phyloP scores from a whole-genome alignment of 2,113 vertebrate genomes.

The Mobula birostris region DNA sequence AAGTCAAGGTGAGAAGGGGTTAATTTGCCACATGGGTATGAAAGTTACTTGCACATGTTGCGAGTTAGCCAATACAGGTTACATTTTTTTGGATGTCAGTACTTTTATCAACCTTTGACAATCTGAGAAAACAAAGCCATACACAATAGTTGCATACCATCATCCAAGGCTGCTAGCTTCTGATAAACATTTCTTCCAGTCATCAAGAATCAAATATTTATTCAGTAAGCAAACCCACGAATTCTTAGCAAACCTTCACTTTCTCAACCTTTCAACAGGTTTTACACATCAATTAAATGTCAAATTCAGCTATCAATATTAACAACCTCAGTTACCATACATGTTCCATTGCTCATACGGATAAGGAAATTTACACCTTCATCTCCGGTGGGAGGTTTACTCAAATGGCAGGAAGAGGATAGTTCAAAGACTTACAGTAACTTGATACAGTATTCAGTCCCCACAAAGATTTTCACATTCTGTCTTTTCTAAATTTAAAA shows the following conservation, averaged over 20 bases:
- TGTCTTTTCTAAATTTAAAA: no score
- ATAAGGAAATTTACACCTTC: background rate
- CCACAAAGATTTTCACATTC: no score
- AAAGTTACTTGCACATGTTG: background rate
- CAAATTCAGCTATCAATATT: background rate
- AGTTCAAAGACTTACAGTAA: background rate
- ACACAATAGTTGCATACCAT: background rate
- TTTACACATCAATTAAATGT: background rate
- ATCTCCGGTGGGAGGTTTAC: background rate
- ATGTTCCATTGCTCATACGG: background rate
- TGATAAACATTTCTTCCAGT: background rate
- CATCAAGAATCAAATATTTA: background rate
- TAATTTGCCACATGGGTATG: background rate
- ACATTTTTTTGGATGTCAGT: background rate
- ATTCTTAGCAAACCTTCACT: background rate
- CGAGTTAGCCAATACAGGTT: background rate
- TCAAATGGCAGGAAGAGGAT: background rate
- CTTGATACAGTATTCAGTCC: no score
- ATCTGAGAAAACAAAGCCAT: background rate
- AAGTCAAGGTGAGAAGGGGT: background rate
- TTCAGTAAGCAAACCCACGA: background rate
- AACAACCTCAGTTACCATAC: background rate
- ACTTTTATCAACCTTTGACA: background rate
- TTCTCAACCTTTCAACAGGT: background rate
- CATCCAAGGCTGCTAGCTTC: background rate